A percentile compares a stretch with the other conserved stretches of the same genome.
phyloP scores from a whole-genome alignment of 2,888 invertebrate species.

The Phengaris arion region DNA sequence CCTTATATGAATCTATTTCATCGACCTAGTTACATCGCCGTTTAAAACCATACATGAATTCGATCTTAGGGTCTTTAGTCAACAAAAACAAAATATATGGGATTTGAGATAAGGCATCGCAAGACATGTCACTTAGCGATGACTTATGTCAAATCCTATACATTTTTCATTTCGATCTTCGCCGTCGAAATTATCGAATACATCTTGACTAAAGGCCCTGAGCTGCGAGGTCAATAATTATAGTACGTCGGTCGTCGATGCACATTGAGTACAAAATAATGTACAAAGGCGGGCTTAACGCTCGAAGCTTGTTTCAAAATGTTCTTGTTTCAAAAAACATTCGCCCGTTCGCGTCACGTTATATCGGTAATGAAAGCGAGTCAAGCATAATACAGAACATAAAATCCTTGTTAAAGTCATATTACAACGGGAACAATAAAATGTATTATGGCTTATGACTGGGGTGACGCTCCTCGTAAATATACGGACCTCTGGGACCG shows the following conservation, averaged over 20 bases:
- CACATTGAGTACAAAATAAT: conserved; percentile 7
- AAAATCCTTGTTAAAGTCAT: conserved; percentile 43
- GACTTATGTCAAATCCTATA: too few relatives aligned
- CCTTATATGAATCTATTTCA: too few relatives aligned
- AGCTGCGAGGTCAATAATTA: neutral
- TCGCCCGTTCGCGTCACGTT: neutral
- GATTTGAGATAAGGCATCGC: too few relatives aligned
- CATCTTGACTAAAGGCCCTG: too few relatives aligned
- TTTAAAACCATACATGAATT: neutral
- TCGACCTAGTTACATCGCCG: too few relatives aligned
- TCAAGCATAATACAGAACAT: conserved; percentile 33
- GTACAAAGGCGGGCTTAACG: conserved; percentile 4
- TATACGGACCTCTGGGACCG: conserved; percentile 21
- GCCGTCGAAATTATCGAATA: too few relatives aligned
- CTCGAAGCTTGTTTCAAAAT: conserved; percentile 20
- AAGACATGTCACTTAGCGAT: too few relatives aligned
- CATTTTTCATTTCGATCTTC: too few relatives aligned
- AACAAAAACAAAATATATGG: too few relatives aligned
- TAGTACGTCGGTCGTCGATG: neutral
- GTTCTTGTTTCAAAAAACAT: conserved; percentile 12
- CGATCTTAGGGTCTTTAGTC: too few relatives aligned
- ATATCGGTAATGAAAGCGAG: conserved; percentile 16
- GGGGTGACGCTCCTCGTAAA: conserved; percentile 27
- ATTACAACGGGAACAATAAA: conserved; percentile 39
- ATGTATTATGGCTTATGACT: conserved; percentile 30